Conservation (phyloP, 1,140 invertebrate genomes). For the Augochlora pura region DNA sequence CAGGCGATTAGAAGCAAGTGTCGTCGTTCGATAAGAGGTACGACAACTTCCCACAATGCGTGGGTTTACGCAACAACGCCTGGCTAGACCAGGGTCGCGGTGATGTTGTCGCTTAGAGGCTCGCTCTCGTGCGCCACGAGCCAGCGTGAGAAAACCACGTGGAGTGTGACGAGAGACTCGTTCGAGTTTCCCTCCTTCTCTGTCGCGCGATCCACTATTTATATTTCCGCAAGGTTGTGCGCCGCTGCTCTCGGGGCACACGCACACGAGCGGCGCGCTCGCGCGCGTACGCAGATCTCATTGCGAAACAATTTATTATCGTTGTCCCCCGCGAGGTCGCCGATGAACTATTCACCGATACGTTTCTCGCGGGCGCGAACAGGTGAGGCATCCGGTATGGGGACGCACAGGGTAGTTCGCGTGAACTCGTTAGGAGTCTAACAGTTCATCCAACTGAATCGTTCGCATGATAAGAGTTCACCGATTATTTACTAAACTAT, state of each 20-base stretch:
- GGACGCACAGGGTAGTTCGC: too few relatives aligned
- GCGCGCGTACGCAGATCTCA: neutral
- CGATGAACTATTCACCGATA: neutral
- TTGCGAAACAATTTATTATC: constrained; percentile 1
- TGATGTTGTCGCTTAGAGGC: neutral
- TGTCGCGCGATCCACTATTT: neutral
- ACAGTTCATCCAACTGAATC: too few relatives aligned
- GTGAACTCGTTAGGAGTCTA: too few relatives aligned
- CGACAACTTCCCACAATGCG: neutral
- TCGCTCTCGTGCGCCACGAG: constrained; percentile 1
- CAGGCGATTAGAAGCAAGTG: neutral
- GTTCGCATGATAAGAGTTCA: too few relatives aligned
- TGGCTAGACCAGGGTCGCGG: neutral
- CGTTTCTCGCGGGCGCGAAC: neutral
- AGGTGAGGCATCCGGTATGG: neutral
- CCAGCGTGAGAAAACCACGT: constrained; percentile 1
- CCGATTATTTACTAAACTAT: too few relatives aligned
- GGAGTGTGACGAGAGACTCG: neutral
- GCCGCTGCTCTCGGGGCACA: neutral
- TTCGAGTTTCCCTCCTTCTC: constrained; percentile 3
- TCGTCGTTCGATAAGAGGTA: neutral
- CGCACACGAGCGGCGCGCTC: neutral
- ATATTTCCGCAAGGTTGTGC: constrained; percentile 3
- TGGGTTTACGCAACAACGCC: neutral
- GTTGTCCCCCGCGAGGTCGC: neutral